Evolutionary conservation across 1,140 invertebrate genomes (phyloP).

Genomic region (Akabosia matsudoensis): DNA sequence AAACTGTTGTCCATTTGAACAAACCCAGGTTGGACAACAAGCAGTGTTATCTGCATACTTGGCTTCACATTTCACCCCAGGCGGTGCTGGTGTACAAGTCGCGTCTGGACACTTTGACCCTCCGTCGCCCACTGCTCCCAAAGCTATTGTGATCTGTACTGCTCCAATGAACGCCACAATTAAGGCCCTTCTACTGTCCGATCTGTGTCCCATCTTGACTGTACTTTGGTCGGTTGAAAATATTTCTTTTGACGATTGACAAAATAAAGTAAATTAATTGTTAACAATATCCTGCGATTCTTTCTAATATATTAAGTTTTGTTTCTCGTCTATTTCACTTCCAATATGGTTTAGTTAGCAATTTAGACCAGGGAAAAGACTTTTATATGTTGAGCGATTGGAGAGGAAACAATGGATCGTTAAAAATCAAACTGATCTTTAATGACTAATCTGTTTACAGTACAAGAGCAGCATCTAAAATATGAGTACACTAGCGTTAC

Average conservation of each 20-base stretch:
- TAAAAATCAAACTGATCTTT: no score
- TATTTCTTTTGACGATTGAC: not conserved
- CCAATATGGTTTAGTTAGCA: no score
- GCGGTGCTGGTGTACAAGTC: slow-evolving; percentile 26
- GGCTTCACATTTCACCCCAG: slow-evolving; percentile 25
- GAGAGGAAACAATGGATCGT: no score
- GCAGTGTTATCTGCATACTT: slow-evolving; percentile 26
- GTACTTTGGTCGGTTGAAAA: no score
- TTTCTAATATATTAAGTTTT: not conserved
- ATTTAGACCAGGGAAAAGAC: no score
- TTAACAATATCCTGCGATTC: not conserved
- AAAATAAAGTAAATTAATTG: not conserved
- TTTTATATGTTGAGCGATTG: no score
- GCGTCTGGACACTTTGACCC: slow-evolving; percentile 26
- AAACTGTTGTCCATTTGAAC: slow-evolving; percentile 9
- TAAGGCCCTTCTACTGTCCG: not conserved
- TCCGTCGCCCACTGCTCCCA: slow-evolving; percentile 6
- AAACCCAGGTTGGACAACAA: slow-evolving; percentile 33
- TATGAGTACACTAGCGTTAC: no score
- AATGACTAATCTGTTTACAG: no score
- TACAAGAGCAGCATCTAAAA: no score
- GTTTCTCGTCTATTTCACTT: not conserved
- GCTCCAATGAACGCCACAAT: not conserved
- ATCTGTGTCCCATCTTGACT: no score
- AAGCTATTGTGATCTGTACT: not conserved